Conservation (phyloP, 2,797 vertebrate species). For the Neoniphon sammara region DNA sequence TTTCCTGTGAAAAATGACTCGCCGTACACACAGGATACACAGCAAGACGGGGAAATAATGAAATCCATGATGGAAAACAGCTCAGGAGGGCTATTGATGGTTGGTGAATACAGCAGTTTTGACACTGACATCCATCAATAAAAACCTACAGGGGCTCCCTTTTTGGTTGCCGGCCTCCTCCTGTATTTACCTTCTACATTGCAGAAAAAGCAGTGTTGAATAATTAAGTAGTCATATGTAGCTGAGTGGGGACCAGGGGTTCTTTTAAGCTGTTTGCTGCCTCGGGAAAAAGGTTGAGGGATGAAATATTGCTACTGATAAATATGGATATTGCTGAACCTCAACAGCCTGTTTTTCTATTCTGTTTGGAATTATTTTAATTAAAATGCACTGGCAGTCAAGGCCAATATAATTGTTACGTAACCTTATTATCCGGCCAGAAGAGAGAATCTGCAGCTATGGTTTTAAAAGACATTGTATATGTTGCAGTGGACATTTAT, state of each 20-base stretch:
- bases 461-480: too few species aligned
- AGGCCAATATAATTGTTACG: too few species aligned
- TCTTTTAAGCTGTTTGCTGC: conserved; percentile 25
- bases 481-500: too few species aligned
- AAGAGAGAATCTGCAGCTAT: too few species aligned
- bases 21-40: conserved; percentile 1
- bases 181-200: too few species aligned
- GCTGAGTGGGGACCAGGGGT: neutral
- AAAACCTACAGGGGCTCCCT: neutral
- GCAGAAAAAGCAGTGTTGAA: neutral
- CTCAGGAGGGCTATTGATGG: neutral
- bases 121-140: neutral
- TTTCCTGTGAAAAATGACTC: conserved; percentile 60
- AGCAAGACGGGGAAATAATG: conserved; percentile 39
- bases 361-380: conserved; percentile 8
- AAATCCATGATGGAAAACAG: conserved; percentile 45
- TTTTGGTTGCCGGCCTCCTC: too few species aligned
- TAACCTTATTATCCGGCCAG: too few species aligned
- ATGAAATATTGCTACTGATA: conserved; percentile 50
- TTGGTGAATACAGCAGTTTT: too few species aligned
- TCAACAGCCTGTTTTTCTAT: neutral
- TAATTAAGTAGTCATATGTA: conserved; percentile 24
- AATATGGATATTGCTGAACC: conserved; percentile 32
- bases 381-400: neutral
- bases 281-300: conserved; percentile 41